phyloP scores from a whole-genome alignment of 2,797 vertebrate species.

The Pseudopleuronectes americanus region DNA sequence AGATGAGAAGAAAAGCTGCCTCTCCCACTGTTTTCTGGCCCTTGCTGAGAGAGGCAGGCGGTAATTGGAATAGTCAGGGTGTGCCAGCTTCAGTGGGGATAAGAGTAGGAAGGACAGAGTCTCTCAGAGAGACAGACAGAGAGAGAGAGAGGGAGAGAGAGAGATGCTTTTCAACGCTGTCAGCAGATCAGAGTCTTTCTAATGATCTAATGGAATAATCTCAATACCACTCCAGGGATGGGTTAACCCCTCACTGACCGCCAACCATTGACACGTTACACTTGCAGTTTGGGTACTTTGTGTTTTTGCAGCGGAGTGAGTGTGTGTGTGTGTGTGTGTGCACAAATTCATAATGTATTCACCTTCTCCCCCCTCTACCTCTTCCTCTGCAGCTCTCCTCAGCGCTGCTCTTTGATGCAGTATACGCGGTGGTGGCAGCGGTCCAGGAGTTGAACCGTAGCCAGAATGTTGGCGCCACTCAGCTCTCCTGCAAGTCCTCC shows the following conservation, averaged over 20 bases:
- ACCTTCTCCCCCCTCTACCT: slow-evolving; percentile 26
- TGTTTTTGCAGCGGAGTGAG: slow-evolving; percentile 30
- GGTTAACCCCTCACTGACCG: slow-evolving; percentile 69
- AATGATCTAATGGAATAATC: slow-evolving; percentile 82
- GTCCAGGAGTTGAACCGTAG: slow-evolving; percentile 98
- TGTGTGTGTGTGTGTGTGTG: background rate
- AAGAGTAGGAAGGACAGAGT: slow-evolving; percentile 64
- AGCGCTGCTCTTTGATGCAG: slow-evolving; percentile 94
- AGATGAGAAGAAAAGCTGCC: slow-evolving; percentile 66
- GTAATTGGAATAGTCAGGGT: slow-evolving; percentile 77
- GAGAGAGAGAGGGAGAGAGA: background rate
- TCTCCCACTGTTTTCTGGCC: slow-evolving; percentile 63
- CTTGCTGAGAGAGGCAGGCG: slow-evolving; percentile 51
- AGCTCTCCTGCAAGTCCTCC: slow-evolving; percentile 95
- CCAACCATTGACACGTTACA: slow-evolving; percentile 45
- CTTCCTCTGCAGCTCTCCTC: slow-evolving; percentile 89
- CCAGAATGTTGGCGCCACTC: slow-evolving; percentile 96
- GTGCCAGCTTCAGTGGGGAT: slow-evolving; percentile 69
- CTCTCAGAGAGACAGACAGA: slow-evolving; percentile 9
- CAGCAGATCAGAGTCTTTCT: slow-evolving; percentile 74
- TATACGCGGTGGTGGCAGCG: slow-evolving; percentile 92
- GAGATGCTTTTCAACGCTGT: slow-evolving; percentile 58
- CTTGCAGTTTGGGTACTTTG: slow-evolving; percentile 36
- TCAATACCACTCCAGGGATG: slow-evolving; percentile 61
- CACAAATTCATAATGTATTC: slow-evolving; percentile 52